Conservation (phyloP, 2,113 vertebrate species). For the Saccopteryx leptura region DNA sequence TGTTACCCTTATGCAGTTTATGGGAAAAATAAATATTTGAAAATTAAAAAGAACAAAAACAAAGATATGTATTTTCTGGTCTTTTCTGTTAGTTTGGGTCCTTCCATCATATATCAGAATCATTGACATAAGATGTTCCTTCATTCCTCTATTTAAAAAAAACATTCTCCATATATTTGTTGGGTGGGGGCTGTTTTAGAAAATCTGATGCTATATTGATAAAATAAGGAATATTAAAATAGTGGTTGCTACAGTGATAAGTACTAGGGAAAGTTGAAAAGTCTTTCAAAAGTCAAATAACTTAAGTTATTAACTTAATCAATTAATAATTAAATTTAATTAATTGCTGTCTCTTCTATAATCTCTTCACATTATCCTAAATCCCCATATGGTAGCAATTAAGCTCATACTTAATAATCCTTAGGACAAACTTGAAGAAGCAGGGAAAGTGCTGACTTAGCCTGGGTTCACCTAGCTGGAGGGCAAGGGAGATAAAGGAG, state of each 20-base stretch:
- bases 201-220: background rate
- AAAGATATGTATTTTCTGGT: background rate
- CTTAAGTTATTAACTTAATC: conserved; percentile 15
- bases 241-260: background rate
- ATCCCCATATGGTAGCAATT: background rate
- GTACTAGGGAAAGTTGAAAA: background rate
- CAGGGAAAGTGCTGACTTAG: background rate
- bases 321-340: conserved; percentile 21
- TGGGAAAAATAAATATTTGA: conserved; percentile 1
- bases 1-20: background rate
- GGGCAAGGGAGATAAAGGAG: too few relatives aligned
- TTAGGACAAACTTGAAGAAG: background rate
- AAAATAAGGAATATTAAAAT: background rate
- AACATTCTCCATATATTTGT: background rate
- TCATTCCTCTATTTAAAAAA: background rate
- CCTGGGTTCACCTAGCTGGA: background rate
- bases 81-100: background rate
- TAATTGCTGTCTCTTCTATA: conserved; percentile 15
- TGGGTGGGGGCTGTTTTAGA: background rate
- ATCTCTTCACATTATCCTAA: background rate
- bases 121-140: background rate
- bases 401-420: conserved; percentile 10
- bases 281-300: conserved; percentile 55
- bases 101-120: background rate
- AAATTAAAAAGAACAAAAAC: background rate